phyloP scores from a whole-genome alignment of 2,888 invertebrate genomes.

The Bombyx huttoni region DNA sequence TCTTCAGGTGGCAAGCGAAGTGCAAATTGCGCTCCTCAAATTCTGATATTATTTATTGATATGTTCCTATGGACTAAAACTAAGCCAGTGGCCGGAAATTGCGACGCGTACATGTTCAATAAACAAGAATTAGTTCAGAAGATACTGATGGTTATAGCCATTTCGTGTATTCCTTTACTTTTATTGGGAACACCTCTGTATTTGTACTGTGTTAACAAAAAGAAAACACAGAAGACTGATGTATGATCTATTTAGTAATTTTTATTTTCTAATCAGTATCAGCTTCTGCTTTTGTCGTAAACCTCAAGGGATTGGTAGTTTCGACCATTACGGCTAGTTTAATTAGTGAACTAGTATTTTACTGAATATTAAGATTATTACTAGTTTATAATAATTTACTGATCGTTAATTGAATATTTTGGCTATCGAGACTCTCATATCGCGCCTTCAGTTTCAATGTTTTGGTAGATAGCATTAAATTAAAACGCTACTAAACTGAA shows the following conservation, averaged over 20 bases:
- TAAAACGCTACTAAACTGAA: too few relatives aligned
- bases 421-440: too few relatives aligned
- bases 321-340: too few relatives aligned
- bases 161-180: slow-evolving; percentile 80
- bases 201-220: slow-evolving; percentile 20
- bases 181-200: slow-evolving; percentile 81
- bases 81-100: slow-evolving; percentile 30
- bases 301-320: too few relatives aligned
- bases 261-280: not conserved
- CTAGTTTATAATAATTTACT: too few relatives aligned
- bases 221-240: slow-evolving; percentile 12
- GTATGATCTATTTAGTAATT: slow-evolving; percentile 9
- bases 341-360: too few relatives aligned
- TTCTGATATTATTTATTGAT: slow-evolving; percentile 83
- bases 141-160: slow-evolving; percentile 68
- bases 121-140: slow-evolving; percentile 70
- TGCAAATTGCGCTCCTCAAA: slow-evolving; percentile 78
- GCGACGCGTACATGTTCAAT: slow-evolving; percentile 72
- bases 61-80: slow-evolving; percentile 74
- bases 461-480: too few relatives aligned
- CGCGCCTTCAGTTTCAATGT: too few relatives aligned
- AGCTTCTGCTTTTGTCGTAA: too few relatives aligned
- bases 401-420: too few relatives aligned
- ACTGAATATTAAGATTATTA: too few relatives aligned
- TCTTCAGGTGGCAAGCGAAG: slow-evolving; percentile 19